phyloP scores from a whole-genome alignment of 2,797 vertebrate species.

The Rhabdomys pumilio region DNA sequence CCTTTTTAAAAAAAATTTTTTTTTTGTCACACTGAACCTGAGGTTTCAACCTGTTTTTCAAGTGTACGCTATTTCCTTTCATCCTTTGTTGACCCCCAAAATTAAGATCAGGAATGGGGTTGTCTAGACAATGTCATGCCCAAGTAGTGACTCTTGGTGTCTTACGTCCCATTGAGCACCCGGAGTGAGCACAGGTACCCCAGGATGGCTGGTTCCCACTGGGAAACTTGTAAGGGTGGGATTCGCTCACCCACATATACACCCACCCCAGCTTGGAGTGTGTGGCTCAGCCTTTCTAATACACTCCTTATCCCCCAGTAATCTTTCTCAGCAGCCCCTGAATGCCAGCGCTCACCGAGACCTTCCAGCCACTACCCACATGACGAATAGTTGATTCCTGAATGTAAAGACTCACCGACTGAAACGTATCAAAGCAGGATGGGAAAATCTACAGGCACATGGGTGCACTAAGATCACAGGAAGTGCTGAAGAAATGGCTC shows the following conservation, averaged over 20 bases:
- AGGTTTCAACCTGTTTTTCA: neutral
- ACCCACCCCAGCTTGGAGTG: neutral
- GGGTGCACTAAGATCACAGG: too few species aligned
- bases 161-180: neutral
- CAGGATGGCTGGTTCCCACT: neutral
- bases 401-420: too few species aligned
- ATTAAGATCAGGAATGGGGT: neutral
- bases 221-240: neutral
- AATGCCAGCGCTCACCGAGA: neutral
- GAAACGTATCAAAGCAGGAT: too few species aligned
- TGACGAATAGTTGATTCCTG: too few species aligned
- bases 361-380: neutral
- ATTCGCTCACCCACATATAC: neutral
- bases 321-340: neutral
- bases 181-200: neutral
- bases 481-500: too few species aligned
- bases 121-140: too few species aligned
- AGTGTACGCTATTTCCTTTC: neutral
- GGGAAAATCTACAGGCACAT: too few species aligned
- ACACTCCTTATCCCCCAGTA: too few species aligned
- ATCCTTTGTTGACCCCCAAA: neutral
- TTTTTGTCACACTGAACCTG: neutral
- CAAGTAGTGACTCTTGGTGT: neutral
- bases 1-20: neutral
- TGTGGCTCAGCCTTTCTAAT: neutral